Conservation (phyloP, 2,888 invertebrate species). For the Limnephilus rhombicus region DNA sequence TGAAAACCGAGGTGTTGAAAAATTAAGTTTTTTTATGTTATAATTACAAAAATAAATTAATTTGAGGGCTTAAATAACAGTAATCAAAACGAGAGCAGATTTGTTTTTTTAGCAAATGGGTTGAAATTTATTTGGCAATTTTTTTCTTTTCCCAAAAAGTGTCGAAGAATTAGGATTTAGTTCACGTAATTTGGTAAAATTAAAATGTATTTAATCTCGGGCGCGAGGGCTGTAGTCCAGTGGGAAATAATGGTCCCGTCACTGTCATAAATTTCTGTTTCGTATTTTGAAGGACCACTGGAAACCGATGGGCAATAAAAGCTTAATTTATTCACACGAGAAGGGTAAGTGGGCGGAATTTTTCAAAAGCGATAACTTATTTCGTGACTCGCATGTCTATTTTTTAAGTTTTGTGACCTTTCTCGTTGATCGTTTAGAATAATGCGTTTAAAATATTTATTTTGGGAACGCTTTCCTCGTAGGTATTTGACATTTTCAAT, state of each 20-base stretch:
- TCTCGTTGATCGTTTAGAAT: background rate
- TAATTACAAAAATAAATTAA: background rate
- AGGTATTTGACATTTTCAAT: too few relatives aligned
- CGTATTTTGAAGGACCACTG: background rate
- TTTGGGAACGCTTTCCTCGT: too few relatives aligned
- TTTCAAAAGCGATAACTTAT: background rate
- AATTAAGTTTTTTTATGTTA: too few relatives aligned
- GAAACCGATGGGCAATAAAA: background rate
- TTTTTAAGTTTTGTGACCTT: background rate
- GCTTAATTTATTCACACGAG: background rate
- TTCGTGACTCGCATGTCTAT: background rate
- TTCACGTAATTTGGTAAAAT: background rate
- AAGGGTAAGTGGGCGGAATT: background rate
- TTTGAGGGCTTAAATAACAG: background rate
- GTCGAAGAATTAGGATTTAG: background rate
- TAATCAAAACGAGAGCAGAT: background rate
- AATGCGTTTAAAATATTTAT: background rate
- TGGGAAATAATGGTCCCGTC: background rate
- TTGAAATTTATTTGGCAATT: background rate
- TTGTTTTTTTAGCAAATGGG: background rate
- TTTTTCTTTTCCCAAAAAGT: background rate
- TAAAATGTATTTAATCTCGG: background rate
- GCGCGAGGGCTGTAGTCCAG: background rate
- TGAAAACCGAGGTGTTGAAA: too few relatives aligned
- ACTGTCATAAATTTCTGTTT: background rate